Evolutionary conservation across 2,113 vertebrate genomes (phyloP).

Genomic region (Elgaria multicarinata): DNA sequence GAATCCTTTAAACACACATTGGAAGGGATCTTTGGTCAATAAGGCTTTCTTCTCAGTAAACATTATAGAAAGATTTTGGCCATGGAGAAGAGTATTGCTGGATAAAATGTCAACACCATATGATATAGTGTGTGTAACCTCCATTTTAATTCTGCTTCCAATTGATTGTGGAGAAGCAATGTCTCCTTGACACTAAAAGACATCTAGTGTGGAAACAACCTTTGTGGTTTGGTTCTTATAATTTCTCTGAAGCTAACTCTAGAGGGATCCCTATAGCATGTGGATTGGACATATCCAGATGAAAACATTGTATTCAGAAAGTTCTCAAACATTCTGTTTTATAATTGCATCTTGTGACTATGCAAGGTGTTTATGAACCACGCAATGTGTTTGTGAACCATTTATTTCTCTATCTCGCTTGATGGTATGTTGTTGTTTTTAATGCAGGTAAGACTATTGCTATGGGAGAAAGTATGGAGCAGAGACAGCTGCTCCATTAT

Average conservation of each 20-base stretch:
- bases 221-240: background rate
- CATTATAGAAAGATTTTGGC: background rate
- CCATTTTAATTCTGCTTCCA: background rate
- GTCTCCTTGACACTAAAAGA: background rate
- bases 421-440: background rate
- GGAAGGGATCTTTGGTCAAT: background rate
- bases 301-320: background rate
- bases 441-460: background rate
- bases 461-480: slow-evolving; percentile 19
- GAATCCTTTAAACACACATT: background rate
- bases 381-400: background rate
- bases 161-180: background rate
- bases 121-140: background rate
- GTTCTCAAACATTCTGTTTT: background rate
- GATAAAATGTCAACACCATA: background rate
- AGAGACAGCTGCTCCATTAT: slow-evolving; percentile 34
- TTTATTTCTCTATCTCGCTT: background rate
- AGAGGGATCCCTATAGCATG: background rate
- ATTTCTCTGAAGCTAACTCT: background rate
- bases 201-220: background rate
- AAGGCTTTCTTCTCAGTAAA: background rate
- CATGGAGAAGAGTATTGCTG: background rate
- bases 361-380: background rate
- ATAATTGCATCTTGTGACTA: too few species aligned
- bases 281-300: background rate